Conservation (phyloP, 2,888 invertebrate genomes). For the Lasius fuliginosus region DNA sequence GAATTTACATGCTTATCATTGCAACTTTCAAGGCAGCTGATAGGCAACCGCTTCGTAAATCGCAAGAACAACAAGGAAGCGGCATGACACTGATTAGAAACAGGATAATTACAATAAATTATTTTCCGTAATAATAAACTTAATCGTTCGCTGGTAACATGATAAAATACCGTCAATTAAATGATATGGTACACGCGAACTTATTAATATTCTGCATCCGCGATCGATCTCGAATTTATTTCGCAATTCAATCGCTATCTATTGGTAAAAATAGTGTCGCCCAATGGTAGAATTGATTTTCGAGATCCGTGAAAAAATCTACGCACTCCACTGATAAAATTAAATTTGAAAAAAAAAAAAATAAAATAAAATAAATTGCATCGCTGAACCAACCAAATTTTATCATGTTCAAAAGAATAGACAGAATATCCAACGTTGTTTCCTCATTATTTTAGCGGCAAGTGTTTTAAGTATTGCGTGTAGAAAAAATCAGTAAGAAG, state of each 20-base stretch:
- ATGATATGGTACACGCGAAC: background rate
- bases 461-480: background rate
- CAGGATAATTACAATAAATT: slow-evolving; percentile 44
- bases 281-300: background rate
- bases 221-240: slow-evolving; percentile 4
- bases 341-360: background rate
- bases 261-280: background rate
- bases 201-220: slow-evolving; percentile 9
- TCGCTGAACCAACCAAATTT: background rate
- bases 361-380: background rate
- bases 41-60: slow-evolving; percentile 13
- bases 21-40: slow-evolving; percentile 56
- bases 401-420: background rate
- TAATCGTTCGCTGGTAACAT: background rate
- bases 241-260: background rate
- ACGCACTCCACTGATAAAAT: background rate
- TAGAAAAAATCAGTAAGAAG: slow-evolving; percentile 19
- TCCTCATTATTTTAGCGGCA: background rate
- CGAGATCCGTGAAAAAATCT: background rate
- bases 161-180: slow-evolving; percentile 32
- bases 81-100: slow-evolving; percentile 28
- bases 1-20: slow-evolving; percentile 72
- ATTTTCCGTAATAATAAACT: slow-evolving; percentile 13
- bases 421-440: background rate
- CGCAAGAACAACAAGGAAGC: slow-evolving; percentile 27